Conservation (phyloP, 2,797 vertebrate genomes). For the Microtus californicus region DNA sequence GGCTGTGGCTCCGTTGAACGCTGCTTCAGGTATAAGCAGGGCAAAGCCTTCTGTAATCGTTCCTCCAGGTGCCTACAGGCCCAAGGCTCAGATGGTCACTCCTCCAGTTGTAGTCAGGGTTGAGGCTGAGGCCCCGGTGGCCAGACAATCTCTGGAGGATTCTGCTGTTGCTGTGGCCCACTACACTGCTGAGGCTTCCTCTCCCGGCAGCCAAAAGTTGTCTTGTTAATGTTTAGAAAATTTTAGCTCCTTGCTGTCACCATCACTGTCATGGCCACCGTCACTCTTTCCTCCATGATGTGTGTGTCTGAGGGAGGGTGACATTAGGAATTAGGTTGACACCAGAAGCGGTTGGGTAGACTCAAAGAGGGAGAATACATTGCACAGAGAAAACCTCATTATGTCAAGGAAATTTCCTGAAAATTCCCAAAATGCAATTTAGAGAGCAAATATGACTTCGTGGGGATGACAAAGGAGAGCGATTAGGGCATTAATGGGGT, state of each 20-base stretch:
- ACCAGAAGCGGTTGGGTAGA: background rate
- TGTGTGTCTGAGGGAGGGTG: background rate
- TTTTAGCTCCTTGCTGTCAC: background rate
- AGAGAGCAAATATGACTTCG: background rate
- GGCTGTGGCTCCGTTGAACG: too few species aligned
- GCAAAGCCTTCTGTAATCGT: too few species aligned
- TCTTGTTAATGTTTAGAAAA: background rate
- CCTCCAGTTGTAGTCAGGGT: too few species aligned
- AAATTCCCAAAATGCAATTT: background rate
- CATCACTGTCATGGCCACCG: background rate
- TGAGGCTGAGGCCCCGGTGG: too few species aligned
- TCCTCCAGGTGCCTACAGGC: too few species aligned
- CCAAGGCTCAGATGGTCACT: too few species aligned
- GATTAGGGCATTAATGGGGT: background rate
- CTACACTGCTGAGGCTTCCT: too few species aligned
- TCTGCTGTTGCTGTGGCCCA: too few species aligned
- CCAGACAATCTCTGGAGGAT: too few species aligned
- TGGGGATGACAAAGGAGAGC: background rate
- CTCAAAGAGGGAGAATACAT: background rate
- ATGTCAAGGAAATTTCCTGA: background rate
- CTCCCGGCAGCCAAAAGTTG: too few species aligned
- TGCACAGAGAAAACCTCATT: background rate
- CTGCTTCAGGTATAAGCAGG: too few species aligned
- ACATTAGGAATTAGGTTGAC: background rate
- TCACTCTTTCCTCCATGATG: too few species aligned